These are phyloP conservation scores for Lithophane leautieri DNA, from an alignment of 2,888 invertebrate species.

Conservation along the genomic window DNA sequence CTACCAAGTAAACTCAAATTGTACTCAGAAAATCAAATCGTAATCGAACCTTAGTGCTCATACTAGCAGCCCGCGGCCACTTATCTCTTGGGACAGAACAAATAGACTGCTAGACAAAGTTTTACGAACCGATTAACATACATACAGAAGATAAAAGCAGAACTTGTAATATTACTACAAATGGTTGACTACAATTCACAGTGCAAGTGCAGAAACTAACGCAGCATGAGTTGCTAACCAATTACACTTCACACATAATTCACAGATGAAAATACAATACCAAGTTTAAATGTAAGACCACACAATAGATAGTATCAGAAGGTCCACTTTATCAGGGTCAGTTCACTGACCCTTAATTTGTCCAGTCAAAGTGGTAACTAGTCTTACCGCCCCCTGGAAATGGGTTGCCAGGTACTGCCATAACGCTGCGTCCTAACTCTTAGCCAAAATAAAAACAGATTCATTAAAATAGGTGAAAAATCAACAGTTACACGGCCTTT, in stretches of 20 bases:
- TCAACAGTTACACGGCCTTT: not conserved
- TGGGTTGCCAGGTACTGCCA: not conserved
- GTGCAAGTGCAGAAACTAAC: slow-evolving; percentile 31
- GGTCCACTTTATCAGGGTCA: not conserved
- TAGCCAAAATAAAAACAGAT: not conserved
- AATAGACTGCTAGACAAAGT: slow-evolving; percentile 1
- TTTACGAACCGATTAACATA: slow-evolving; percentile 12
- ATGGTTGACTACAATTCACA: slow-evolving; percentile 34
- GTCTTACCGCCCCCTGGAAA: not conserved
- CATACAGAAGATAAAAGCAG: not conserved
- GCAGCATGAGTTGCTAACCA: slow-evolving; percentile 50
- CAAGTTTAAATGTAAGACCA: slow-evolving; percentile 46
- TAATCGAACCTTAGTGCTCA: not conserved
- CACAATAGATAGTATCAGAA: slow-evolving; percentile 10
- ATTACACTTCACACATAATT: slow-evolving; percentile 63
- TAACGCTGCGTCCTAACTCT: not conserved
- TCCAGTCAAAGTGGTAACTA: not conserved
- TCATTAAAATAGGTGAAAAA: not conserved
- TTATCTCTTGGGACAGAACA: not conserved
- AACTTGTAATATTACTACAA: slow-evolving; percentile 24
- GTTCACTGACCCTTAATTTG: too few species aligned
- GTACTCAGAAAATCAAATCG: not conserved
- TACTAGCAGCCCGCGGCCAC: not conserved
- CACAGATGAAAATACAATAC: slow-evolving; percentile 59
- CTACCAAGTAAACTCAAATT: not conserved